Conservation (phyloP, 1,140 invertebrate genomes). For the Apis cerana region DNA sequence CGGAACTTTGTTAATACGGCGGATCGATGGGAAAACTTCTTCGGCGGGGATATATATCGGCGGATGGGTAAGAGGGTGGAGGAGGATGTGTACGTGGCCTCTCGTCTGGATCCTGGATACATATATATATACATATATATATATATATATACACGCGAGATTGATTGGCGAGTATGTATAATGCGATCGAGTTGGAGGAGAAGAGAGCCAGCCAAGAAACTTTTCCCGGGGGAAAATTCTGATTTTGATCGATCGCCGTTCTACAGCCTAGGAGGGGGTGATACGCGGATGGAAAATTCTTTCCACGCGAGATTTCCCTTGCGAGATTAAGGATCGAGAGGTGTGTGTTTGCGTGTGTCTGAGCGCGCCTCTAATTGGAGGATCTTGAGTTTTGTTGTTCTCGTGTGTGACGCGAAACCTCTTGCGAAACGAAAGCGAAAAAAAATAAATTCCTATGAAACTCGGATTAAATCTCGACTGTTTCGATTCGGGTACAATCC, state of each 20-base stretch:
- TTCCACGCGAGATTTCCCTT: slow-evolving; percentile 20
- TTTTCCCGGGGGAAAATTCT: slow-evolving; percentile 57
- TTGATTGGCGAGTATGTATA: slow-evolving; percentile 50
- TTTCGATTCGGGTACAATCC: no score
- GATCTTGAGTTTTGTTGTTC: not conserved
- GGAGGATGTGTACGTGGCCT: not conserved
- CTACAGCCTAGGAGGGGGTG: no score
- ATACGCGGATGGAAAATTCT: slow-evolving; percentile 2
- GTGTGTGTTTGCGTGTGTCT: not conserved
- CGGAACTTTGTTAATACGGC: slow-evolving; percentile 66
- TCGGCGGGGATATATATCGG: slow-evolving; percentile 13
- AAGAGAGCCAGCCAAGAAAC: slow-evolving; percentile 50
- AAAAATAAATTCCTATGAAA: no score
- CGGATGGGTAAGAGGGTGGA: not conserved
- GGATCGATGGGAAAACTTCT: slow-evolving; percentile 60
- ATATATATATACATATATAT: no score
- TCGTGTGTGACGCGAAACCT: not conserved
- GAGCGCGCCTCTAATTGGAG: not conserved
- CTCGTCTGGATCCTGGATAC: not conserved
- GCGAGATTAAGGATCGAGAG: not conserved
- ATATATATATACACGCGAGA: slow-evolving; percentile 8
- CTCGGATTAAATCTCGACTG: no score
- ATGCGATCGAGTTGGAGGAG: slow-evolving; percentile 40
- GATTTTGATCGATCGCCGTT: slow-evolving; percentile 45
- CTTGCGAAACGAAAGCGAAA: no score